phyloP scores from a whole-genome alignment of 1,140 invertebrate species.

The Agrypnia vestita region DNA sequence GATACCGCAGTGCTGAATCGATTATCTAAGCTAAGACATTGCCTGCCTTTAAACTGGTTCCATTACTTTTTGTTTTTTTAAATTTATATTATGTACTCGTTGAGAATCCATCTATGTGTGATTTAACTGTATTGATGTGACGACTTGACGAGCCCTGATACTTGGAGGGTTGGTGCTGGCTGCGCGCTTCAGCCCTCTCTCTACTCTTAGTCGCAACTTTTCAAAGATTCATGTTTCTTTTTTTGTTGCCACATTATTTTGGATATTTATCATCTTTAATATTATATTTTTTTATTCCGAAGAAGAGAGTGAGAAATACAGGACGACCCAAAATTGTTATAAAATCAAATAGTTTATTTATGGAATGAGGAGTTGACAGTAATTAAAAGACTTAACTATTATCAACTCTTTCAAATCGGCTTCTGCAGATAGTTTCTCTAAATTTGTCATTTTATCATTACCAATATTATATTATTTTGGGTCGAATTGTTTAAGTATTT shows the following conservation, averaged over 20 bases:
- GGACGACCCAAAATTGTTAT: background rate
- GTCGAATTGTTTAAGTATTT: slow-evolving; percentile 8
- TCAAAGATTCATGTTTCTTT: slow-evolving; percentile 48
- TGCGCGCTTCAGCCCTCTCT: slow-evolving; percentile 20
- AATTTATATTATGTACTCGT: slow-evolving; percentile 26
- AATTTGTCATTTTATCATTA: no score
- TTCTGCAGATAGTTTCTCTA: no score
- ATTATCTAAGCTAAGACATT: slow-evolving; percentile 62
- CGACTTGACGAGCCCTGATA: slow-evolving; percentile 53
- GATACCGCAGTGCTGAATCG: slow-evolving; percentile 59
- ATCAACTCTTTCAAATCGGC: no score
- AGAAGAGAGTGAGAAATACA: background rate
- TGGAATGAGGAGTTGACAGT: background rate
- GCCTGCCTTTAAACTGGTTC: slow-evolving; percentile 56
- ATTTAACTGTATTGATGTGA: slow-evolving; percentile 54
- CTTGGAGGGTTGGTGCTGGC: slow-evolving; percentile 58
- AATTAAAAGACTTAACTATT: no score
- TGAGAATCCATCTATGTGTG: slow-evolving; percentile 34
- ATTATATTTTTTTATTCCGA: slow-evolving; percentile 1
- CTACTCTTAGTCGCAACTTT: slow-evolving; percentile 35
- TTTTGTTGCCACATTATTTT: slow-evolving; percentile 42
- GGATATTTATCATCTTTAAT: slow-evolving; percentile 14
- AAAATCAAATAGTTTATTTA: background rate
- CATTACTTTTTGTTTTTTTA: slow-evolving; percentile 36
- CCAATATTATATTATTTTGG: background rate